Evolutionary conservation across 1,140 invertebrate genomes (phyloP).

Genomic region (Pemphigus obesinymphae): DNA sequence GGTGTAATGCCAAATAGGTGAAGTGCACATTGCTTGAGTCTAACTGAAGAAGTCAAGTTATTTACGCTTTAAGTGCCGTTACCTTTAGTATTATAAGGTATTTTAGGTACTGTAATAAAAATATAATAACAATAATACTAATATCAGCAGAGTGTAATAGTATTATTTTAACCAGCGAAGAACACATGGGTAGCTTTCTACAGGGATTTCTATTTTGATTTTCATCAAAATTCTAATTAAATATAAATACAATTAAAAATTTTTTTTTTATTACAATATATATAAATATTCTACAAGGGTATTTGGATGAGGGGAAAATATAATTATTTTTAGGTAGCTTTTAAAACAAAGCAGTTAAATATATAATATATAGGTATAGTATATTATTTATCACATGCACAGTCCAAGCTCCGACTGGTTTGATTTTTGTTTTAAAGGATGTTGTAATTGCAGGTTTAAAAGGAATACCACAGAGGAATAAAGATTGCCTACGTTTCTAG

Average conservation of each 20-base stretch:
- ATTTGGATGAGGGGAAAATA: background rate
- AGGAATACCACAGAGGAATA: background rate
- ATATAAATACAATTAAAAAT: background rate
- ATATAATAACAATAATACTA: background rate
- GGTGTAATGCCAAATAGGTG: background rate
- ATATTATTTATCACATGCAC: background rate
- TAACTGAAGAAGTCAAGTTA: background rate
- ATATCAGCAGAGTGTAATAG: background rate
- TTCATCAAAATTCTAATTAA: background rate
- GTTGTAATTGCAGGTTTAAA: background rate
- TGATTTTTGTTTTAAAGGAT: background rate
- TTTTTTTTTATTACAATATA: background rate
- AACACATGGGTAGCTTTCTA: background rate
- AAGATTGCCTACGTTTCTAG: background rate
- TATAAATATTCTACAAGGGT: background rate
- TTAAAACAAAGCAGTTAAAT: background rate
- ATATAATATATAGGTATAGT: background rate
- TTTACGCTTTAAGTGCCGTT: background rate
- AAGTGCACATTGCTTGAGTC: background rate
- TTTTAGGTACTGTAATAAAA: background rate
- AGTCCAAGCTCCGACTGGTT: background rate
- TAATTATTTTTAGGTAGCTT: background rate
- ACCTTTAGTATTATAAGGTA: background rate
- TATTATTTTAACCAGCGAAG: background rate
- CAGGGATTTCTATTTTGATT: background rate